These are phyloP conservation scores for Phaetusa simplex DNA, from an alignment of 2,113 vertebrate species.

Conservation along the genomic window DNA sequence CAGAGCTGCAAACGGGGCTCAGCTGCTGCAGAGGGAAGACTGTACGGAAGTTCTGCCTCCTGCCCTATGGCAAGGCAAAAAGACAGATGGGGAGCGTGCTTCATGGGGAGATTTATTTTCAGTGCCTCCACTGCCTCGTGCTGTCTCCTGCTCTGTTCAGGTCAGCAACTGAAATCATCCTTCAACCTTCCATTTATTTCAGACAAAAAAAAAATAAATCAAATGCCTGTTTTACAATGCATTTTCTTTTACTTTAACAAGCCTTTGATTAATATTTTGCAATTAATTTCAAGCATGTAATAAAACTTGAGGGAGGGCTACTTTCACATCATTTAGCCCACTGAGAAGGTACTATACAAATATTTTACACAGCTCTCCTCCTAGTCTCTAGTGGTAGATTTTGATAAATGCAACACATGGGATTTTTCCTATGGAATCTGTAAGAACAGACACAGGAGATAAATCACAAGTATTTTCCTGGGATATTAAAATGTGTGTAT, in stretches of 20 bases:
- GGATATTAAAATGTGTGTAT: background rate
- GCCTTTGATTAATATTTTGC: background rate
- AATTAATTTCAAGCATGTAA: background rate
- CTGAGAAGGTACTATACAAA: background rate
- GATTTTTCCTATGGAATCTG: background rate
- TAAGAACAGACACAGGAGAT: background rate
- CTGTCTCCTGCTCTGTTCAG: background rate
- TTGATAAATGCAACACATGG: background rate
- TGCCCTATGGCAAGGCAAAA: background rate
- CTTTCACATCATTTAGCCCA: background rate
- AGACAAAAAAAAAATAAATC: background rate
- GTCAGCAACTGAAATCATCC: background rate
- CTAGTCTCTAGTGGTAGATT: background rate
- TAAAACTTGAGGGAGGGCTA: background rate
- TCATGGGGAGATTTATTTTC: background rate
- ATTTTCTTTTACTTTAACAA: background rate
- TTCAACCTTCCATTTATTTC: background rate
- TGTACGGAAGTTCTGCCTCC: background rate
- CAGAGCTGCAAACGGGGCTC: background rate
- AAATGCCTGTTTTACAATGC: background rate
- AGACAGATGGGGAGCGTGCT: background rate
- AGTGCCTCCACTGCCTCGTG: background rate
- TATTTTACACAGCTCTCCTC: background rate
- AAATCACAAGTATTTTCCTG: slow-evolving; percentile 6
- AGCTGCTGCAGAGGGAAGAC: background rate